A percentile compares a stretch with the other conserved stretches of the same genome.
Evolutionary conservation across 2,113 vertebrate genomes (phyloP).

Genomic region (Actinemys pallida): DNA sequence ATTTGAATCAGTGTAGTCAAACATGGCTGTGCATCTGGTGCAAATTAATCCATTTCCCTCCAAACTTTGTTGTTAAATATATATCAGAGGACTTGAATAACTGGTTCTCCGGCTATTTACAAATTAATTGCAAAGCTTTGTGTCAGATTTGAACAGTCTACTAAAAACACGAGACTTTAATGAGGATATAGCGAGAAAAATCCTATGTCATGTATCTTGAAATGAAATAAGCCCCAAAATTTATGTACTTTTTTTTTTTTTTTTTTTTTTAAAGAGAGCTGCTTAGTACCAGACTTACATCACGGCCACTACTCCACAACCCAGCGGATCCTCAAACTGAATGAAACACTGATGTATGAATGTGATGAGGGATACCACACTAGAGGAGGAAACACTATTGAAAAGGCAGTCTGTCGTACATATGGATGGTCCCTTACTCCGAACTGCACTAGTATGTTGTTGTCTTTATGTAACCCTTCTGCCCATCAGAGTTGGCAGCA

Average conservation of each 20-base stretch:
- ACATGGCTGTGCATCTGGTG: not conserved
- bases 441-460: conserved; percentile 76
- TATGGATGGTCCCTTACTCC: conserved; percentile 74
- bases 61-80: not conserved
- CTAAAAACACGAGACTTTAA: not conserved
- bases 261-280: conserved; percentile 68
- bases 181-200: not conserved
- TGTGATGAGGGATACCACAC: conserved; percentile 70
- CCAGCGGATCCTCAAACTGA: conserved; percentile 28
- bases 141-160: not conserved
- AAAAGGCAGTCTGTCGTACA: conserved; percentile 24
- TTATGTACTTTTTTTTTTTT: not conserved
- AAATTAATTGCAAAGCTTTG: not conserved
- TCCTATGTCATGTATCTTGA: fast-evolving
- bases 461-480: not conserved
- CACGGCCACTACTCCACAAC: conserved; percentile 73
- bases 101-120: not conserved
- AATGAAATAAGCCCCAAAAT: not conserved
- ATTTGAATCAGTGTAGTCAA: not conserved
- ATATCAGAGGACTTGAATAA: fast-evolving
- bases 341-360: conserved; percentile 49
- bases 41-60: not conserved
- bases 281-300: conserved; percentile 61
- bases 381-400: conserved; percentile 22
- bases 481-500: too few relatives aligned